These are phyloP conservation scores for Rana temporaria DNA, from an alignment of 2,113 vertebrate genomes.

Conservation along the genomic window DNA sequence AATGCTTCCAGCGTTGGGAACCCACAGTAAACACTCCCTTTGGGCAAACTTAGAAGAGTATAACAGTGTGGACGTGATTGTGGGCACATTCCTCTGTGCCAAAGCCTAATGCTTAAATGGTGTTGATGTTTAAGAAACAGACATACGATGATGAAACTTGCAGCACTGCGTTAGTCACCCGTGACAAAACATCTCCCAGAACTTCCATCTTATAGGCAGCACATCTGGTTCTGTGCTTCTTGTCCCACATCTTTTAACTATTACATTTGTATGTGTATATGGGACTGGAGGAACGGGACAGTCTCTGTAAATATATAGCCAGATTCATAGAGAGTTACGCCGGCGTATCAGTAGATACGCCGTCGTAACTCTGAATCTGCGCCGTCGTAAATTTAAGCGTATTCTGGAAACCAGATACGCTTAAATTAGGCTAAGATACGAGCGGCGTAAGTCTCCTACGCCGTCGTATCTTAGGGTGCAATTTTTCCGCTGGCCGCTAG, in stretches of 20 bases:
- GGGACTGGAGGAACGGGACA: neutral
- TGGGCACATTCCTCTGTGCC: neutral
- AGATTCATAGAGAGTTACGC: no score
- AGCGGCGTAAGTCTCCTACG: no score
- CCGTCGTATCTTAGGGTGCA: no score
- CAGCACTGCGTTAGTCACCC: neutral
- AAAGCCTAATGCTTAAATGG: neutral
- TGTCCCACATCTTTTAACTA: slow-evolving; percentile 5
- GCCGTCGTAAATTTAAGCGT: no score
- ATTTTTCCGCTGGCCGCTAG: no score
- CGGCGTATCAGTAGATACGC: no score
- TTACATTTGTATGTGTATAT: slow-evolving; percentile 6
- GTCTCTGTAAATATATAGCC: no score
- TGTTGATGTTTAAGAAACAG: neutral
- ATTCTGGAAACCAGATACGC: no score
- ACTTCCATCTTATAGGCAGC: neutral
- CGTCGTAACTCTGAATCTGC: no score
- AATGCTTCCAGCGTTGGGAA: no score
- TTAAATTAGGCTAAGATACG: no score
- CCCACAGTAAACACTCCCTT: neutral
- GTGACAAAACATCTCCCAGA: slow-evolving; percentile 15
- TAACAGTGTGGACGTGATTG: slow-evolving; percentile 8
- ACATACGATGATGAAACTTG: neutral
- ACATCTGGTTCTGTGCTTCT: neutral
- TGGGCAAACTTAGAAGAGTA: neutral